Base-by-base conservation (phyloP, 2,797 vertebrate species). In the Choloepus didactylus region DNA sequence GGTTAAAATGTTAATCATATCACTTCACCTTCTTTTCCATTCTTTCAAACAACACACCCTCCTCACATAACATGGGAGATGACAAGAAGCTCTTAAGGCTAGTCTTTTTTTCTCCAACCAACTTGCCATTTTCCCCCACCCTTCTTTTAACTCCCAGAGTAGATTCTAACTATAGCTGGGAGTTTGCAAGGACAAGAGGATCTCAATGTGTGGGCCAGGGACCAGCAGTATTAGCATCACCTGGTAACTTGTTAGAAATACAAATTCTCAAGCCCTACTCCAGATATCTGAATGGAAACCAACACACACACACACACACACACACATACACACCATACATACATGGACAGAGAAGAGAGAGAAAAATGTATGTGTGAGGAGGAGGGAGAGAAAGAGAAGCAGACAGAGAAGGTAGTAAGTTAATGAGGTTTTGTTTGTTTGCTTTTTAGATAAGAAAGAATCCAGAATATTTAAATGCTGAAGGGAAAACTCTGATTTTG, bases 11-110 rank as follows among this genome's bases (percentile, higher is more conserved):
- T 90, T 79, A 86, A 83, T 56, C 15, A 5, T 2, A 19, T 38
- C 19, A 49, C 29, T 15, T 87, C 46, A 90, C 38, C n/a, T 94
- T 75, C 81, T 75, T 83, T 80, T 90, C 31, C 49, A 25, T 70
- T 89, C 49, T 83, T 82, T 82, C 46, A 62, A 82, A 87, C 25
- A 27, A 86, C 12, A 66, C 31, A 92, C 25, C 23, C 12, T 59
- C 51, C 18, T 93, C 18, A 80, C 27, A 25, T 67, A 25, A 87
- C 7, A 31, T 49, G 38, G 51, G 60, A 67, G n/a, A 23, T 3
- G 49, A 27, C 88, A 88, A 59, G 83, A 89, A 83, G 54, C 25
- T 87, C 29, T 31, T 23, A 56, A 56, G 54, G 54, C 16, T 56
- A 49, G 12, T 35, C 29, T 35, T 62, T 10, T 49, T 81, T 41